Evolutionary conservation across 30 jellyfish, hydroid and myxozoan species (phyloP).

Genomic region (Aurelia aurita complex sp. Pacific): DNA sequence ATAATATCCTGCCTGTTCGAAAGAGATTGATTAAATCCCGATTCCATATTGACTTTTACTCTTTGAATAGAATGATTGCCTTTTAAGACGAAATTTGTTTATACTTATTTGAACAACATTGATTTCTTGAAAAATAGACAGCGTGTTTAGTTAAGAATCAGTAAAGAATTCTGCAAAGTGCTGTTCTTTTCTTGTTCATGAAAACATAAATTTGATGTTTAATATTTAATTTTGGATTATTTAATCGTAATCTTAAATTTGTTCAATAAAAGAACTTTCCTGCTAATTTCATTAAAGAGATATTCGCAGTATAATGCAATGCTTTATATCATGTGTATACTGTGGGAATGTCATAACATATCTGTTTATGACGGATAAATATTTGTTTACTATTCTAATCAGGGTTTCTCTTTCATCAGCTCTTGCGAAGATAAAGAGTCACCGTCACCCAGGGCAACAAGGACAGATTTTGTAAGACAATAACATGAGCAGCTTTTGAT

Average conservation of each 20-base stretch:
- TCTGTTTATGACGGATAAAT: background rate
- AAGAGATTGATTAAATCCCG: background rate
- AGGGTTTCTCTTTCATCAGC: background rate
- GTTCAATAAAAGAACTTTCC: conserved; percentile 41
- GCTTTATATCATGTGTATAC: background rate
- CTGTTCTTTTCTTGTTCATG: conserved; percentile 41
- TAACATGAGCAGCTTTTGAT: too few species aligned
- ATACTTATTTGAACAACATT: background rate
- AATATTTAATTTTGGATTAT: conserved; percentile 50
- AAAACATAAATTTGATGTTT: conserved; percentile 9
- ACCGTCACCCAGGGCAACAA: too few species aligned
- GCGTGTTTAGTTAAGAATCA: conserved; percentile 41
- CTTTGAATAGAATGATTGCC: background rate
- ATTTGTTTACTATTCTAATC: background rate
- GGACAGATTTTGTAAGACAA: too few species aligned
- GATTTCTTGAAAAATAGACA: conserved; percentile 14
- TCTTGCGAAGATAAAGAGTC: too few species aligned
- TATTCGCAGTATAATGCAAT: conserved; percentile 11
- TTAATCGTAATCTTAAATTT: conserved; percentile 51
- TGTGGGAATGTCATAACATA: conserved; percentile 3
- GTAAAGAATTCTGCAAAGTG: conserved; percentile 18
- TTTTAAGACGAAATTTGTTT: background rate
- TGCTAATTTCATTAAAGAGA: conserved; percentile 60
- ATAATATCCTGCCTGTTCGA: background rate
- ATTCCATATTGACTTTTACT: conserved; percentile 9